These are phyloP conservation scores for Drosophila setosimentum DNA, from an alignment of 2,888 invertebrate genomes.

Conservation along the genomic window DNA sequence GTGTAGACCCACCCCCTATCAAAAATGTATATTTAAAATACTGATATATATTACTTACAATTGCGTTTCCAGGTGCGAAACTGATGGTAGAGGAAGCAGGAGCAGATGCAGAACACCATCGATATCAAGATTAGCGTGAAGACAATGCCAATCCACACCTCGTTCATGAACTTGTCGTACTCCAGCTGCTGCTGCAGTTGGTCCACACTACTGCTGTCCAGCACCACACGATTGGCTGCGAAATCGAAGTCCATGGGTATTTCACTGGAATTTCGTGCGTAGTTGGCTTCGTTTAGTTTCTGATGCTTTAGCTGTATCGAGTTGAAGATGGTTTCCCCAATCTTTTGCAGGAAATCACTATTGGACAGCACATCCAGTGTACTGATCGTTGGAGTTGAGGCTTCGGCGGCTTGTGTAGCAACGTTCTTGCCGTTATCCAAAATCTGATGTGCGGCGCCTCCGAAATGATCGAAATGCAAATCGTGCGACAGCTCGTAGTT, in stretches of 20 bases:
- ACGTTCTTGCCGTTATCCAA: conserved; percentile 69
- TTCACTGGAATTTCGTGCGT: conserved; percentile 51
- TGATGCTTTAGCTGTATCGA: conserved; percentile 79
- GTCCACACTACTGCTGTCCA: conserved; percentile 80
- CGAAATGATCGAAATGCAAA: conserved; percentile 82
- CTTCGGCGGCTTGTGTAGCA: conserved; percentile 40
- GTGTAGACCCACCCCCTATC: not conserved
- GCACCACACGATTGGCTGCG: conserved; percentile 76
- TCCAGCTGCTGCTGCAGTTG: conserved; percentile 84
- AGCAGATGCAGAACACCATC: conserved; percentile 88
- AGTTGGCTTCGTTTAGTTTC: conserved; percentile 43
- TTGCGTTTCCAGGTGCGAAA: conserved; percentile 88
- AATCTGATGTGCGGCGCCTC: conserved; percentile 75
- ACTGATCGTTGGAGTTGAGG: conserved; percentile 79
- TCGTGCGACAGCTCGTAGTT: conserved; percentile 83
- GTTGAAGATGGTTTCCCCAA: conserved; percentile 82
- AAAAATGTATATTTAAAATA: not conserved
- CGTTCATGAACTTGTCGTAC: conserved; percentile 88
- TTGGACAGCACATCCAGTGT: conserved; percentile 61
- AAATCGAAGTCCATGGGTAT: conserved; percentile 71
- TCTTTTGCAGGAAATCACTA: conserved; percentile 81
- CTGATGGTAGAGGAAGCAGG: conserved; percentile 88
- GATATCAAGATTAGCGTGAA: conserved; percentile 87
- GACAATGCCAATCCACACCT: conserved; percentile 88
- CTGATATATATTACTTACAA: conserved; percentile 85